A percentile compares a stretch with the other conserved stretches of the same genome.
Conservation (phyloP, 2,797 vertebrate genomes). For the Mycteria americana region DNA sequence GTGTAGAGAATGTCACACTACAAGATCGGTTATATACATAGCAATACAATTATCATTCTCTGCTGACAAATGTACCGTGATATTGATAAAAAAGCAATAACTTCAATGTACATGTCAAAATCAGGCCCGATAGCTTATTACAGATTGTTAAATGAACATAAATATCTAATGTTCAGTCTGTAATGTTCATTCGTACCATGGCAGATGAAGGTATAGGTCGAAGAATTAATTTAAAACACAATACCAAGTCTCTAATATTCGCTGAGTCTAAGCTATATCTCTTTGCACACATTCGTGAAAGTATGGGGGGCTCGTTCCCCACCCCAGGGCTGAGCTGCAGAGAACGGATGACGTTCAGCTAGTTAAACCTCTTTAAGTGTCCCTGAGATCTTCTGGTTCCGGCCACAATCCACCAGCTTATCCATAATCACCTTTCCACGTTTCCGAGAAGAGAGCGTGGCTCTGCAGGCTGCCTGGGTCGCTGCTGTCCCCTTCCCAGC, state of each 20-base stretch:
- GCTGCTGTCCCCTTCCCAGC: not conserved
- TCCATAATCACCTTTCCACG: not conserved
- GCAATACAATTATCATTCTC: constrained; percentile 26
- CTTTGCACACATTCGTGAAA: not conserved
- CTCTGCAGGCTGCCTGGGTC: not conserved
- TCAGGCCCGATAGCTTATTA: constrained; percentile 52
- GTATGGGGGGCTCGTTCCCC: not conserved
- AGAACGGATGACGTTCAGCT: not conserved
- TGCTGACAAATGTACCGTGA: constrained; percentile 55
- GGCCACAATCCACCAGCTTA: not conserved
- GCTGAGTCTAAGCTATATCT: not conserved
- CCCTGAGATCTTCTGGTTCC: not conserved
- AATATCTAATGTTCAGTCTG: constrained; percentile 40
- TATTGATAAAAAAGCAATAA: constrained; percentile 61
- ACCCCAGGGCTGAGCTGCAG: not conserved
- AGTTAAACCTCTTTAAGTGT: not conserved
- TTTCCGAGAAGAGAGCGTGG: not conserved
- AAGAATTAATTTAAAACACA: constrained; percentile 22
- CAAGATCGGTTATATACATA: constrained; percentile 48
- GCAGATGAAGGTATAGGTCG: constrained; percentile 1
- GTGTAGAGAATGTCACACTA: constrained; percentile 12
- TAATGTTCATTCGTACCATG: not conserved
- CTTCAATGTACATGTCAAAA: constrained; percentile 44
- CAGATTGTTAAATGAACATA: constrained; percentile 48
- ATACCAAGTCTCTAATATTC: not conserved